Base-by-base conservation (phyloP, 2,888 invertebrate genomes). In the Ypsolopha scabrella region DNA sequence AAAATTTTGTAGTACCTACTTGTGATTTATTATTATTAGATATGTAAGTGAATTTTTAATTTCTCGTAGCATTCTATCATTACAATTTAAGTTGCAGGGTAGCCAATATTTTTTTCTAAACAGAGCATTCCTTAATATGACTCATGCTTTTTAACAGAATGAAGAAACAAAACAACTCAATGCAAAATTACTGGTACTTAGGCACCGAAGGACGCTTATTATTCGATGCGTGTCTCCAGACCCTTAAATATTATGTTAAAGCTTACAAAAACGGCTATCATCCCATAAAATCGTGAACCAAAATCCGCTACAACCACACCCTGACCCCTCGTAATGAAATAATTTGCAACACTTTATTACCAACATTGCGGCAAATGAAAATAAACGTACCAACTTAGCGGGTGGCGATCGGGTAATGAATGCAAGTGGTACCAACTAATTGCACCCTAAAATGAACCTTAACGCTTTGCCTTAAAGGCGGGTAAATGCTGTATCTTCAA, bases 321-420 rank as follows among this genome's bases (percentile, higher is more conserved):
- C 39, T 1, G 48, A 41, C 33, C 39, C 7, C 61, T 58, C 58
- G 59, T 75, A 72, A 75, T 72, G 68, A 72, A 76, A 80, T 78
- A 75, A 80, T 79, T 75, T 62, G 77, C 73, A 75, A 69, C 74
- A 81, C 68, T 80, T 80, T 79, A 78, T 78, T 69, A 65, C 59
- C 55, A 58, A 53, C 41, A 51, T 65, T 67, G 61, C 65, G 62
- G 58, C 66, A 66, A 64, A 72, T 73, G 67, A 68, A 72, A 69
- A 71, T 70, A 67, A 72, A 72, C 68, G 67, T 68, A 75, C 75
- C 65, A 67, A 59, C 79, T 66, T 79, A 68, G 80, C 81, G 78
- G 83, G 83, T 67, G 82, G 82, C 76, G 73, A 70, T 66, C 65
- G 65, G 60, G 68, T 73, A 72, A 72, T 69, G 67, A 59, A 52